These are phyloP conservation scores for Psephotus haematonotus DNA, from an alignment of 2,113 vertebrate genomes.

Conservation along the genomic window DNA sequence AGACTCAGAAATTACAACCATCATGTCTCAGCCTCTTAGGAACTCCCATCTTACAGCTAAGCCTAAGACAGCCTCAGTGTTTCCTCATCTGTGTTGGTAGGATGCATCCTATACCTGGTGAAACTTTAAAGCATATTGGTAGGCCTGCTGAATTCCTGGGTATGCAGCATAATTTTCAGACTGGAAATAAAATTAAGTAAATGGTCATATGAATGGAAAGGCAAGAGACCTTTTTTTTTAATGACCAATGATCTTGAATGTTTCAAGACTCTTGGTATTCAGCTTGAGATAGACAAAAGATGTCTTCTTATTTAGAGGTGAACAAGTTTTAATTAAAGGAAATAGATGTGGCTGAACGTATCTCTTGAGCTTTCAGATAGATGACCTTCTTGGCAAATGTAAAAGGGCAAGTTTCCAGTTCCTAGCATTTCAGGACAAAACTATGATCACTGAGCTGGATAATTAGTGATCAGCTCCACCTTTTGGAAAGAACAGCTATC, in stretches of 20 bases:
- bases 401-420: background rate
- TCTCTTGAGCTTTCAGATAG: background rate
- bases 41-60: background rate
- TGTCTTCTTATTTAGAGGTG: background rate
- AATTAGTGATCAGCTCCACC: slow-evolving; percentile 8
- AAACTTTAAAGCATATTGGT: background rate
- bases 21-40: background rate
- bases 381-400: slow-evolving; percentile 30
- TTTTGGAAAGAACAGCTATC: background rate
- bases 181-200: background rate
- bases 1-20: background rate
- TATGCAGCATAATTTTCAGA: background rate
- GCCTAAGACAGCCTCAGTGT: background rate
- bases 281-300: background rate
- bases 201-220: background rate
- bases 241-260: background rate
- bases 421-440: slow-evolving; percentile 6
- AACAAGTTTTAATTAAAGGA: slow-evolving; percentile 38
- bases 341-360: background rate
- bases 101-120: background rate
- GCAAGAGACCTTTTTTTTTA: background rate
- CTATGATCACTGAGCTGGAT: slow-evolving; percentile 25
- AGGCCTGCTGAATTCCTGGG: background rate
- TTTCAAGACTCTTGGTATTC: background rate
- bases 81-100: background rate